Conservation (phyloP, 35 echinoderm and acorn worm species). For the Eucidaris tribuloides region DNA sequence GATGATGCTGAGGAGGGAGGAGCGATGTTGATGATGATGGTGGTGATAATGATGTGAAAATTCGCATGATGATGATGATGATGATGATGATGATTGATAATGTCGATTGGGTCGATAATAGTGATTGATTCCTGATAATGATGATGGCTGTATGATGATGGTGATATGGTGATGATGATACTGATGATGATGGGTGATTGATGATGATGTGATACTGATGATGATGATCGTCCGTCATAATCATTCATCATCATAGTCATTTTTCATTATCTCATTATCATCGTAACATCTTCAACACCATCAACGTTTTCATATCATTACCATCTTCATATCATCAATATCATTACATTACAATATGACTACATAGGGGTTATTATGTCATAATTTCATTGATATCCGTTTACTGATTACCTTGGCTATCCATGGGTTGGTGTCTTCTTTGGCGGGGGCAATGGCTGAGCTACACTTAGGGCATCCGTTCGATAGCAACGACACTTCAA, state of each 20-base stretch:
- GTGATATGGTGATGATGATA: neutral
- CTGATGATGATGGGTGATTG: neutral
- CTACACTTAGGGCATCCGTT: constrained; percentile 45
- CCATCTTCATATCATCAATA: too few relatives aligned
- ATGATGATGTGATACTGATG: neutral
- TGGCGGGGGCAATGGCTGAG: constrained; percentile 84
- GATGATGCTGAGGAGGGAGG: neutral
- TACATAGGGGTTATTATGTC: neutral
- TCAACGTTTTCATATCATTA: too few relatives aligned
- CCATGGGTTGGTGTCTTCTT: constrained; percentile 93
- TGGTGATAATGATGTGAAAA: neutral
- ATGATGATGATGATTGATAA: neutral
- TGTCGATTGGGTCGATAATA: neutral
- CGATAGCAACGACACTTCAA: constrained; percentile 61
- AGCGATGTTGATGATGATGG: neutral
- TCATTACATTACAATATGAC: too few relatives aligned
- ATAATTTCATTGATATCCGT: too few relatives aligned
- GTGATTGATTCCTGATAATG: neutral
- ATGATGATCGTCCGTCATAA: too few relatives aligned
- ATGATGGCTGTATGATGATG: neutral
- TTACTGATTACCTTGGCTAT: constrained; percentile 80
- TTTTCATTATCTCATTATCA: too few relatives aligned
- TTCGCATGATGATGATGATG: too few relatives aligned
- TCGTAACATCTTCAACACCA: too few relatives aligned
- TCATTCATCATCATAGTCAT: too few relatives aligned